Conservation (phyloP, 2,888 invertebrate species). For the Phlogophora meticulosa region DNA sequence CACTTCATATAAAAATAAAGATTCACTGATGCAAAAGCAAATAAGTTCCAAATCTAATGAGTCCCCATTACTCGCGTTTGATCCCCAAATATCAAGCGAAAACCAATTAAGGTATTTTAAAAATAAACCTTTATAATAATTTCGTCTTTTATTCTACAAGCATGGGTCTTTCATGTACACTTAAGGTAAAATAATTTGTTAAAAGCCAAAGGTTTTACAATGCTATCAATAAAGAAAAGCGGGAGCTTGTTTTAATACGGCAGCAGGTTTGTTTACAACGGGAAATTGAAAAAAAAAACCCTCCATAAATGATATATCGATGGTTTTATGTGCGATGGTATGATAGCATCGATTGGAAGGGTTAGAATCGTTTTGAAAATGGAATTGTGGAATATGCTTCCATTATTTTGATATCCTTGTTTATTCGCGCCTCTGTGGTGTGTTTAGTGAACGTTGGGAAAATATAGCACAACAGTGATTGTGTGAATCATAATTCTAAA, state of each 20-base stretch:
- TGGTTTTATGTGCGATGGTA: slow-evolving; percentile 39
- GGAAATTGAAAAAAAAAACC: slow-evolving; percentile 51
- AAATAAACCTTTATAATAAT: slow-evolving; percentile 31
- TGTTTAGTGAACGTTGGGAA: slow-evolving; percentile 7
- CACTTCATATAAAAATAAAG: slow-evolving; percentile 25
- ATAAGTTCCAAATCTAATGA: slow-evolving; percentile 36
- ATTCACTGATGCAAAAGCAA: slow-evolving; percentile 19
- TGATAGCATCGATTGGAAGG: slow-evolving; percentile 43
- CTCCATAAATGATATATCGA: slow-evolving; percentile 35
- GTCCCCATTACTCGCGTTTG: slow-evolving; percentile 46
- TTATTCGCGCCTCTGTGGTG: neutral
- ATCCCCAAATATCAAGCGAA: slow-evolving; percentile 42
- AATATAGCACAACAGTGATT: neutral
- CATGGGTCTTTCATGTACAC: slow-evolving; percentile 40
- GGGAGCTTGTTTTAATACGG: slow-evolving; percentile 30
- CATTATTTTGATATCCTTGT: slow-evolving; percentile 11
- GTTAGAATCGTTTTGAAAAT: slow-evolving; percentile 49
- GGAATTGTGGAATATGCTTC: slow-evolving; percentile 25
- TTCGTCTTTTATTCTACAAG: slow-evolving; percentile 43
- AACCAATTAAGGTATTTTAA: slow-evolving; percentile 42
- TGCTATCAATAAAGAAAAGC: slow-evolving; percentile 50
- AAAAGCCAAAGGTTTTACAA: slow-evolving; percentile 57
- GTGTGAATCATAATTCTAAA: neutral
- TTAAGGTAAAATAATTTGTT: slow-evolving; percentile 57
- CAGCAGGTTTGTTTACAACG: slow-evolving; percentile 43